Evolutionary conservation across 2,113 vertebrate species (phyloP), one percentile per base, ranked within the genome.

Genomic region (Anguilla japonica): DNA sequence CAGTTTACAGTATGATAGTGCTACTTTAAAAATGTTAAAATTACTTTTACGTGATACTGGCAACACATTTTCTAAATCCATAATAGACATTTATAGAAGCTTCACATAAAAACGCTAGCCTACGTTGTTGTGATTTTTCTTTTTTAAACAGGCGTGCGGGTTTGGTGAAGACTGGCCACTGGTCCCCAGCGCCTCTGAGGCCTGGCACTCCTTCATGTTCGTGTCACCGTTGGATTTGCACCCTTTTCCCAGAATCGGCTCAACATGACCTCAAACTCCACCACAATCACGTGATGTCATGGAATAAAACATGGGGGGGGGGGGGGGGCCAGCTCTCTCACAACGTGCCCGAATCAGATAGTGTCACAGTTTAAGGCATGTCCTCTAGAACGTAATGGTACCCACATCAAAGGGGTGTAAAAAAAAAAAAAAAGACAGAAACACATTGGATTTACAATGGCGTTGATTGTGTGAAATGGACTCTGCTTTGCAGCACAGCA

Each of bases 21-120:
- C 83, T 87, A 87, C 85, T 80, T 39, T 88, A 26, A 82, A 89
- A 82, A 84, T 87, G 87, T 46, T 75, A 87, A 84, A 34, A 87
- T 87, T 87, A 90, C 85, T 78, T 85, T 83, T 75, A 16, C 7
- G 46, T 78, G 87, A 88, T 82, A 82, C 88, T 87, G 75, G 88
- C 88, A 91, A 88, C 56, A 80, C 8, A 85, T 87, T 86, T 83
- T 29, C 57, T 81, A 50, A 29, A 82, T 71, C 63, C 83, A 82
- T 60, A 39, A 83, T 18, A 29, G 56, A 86, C 71, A 75, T n/a
- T 75, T 34, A 22, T n/a, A n/a, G 60, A 41, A 16, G 2, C 87
- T 34, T 89, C 78, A 84, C 67, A 84, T 87, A 89, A 89, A 89
- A 20, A 20, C 9, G 41, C 46, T 9, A 60, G 29, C 1, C 29